Conservation (phyloP, 2,113 vertebrate genomes). For the Sisor rabdophorus region DNA sequence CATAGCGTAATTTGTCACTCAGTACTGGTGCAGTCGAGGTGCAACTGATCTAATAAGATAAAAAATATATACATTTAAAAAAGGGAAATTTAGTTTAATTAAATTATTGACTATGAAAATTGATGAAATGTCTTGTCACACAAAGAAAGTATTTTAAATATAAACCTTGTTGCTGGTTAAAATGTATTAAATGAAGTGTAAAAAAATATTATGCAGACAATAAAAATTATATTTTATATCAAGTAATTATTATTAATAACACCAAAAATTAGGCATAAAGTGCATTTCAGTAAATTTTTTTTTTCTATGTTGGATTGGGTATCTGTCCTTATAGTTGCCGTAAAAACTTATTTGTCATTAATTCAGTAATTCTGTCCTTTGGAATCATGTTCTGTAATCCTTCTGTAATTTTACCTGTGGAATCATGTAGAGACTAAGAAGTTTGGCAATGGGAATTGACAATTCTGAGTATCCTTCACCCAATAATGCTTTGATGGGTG, state of each 20-base stretch:
- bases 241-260: background rate
- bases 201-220: no score
- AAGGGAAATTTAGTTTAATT: background rate
- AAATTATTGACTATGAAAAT: background rate
- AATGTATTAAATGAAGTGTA: no score
- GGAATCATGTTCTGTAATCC: no score
- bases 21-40: conserved; percentile 58
- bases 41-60: conserved; percentile 57
- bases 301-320: background rate
- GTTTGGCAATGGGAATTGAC: conserved; percentile 59
- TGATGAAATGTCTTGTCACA: background rate
- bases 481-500: conserved; percentile 58
- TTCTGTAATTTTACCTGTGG: conserved; percentile 55
- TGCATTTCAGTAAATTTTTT: background rate
- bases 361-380: background rate
- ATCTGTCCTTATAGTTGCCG: background rate
- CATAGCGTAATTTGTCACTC: conserved; percentile 58
- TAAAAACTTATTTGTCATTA: no score
- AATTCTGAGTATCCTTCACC: conserved; percentile 62
- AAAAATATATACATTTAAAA: background rate
- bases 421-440: conserved; percentile 60
- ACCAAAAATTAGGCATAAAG: background rate
- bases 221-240: no score
- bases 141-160: no score
- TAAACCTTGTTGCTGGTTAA: no score